A percentile compares a stretch with the other conserved stretches of the same genome.
Evolutionary conservation across 2,797 vertebrate genomes (phyloP).

Genomic region (Podarcis lilfordi): DNA sequence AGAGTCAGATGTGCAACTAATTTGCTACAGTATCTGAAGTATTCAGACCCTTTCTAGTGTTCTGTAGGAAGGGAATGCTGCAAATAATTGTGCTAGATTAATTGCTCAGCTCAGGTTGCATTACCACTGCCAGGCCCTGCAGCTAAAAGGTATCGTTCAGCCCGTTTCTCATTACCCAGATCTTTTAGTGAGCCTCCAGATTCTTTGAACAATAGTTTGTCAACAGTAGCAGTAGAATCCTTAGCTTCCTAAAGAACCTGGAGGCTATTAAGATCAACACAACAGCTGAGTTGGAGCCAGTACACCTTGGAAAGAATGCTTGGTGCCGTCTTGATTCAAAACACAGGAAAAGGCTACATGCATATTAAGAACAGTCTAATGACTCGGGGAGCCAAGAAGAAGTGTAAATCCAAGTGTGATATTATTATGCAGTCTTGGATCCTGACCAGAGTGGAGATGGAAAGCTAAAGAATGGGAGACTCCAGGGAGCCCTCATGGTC

Average conservation of each 20-base stretch:
- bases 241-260: constrained; percentile 12
- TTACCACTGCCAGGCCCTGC: background rate
- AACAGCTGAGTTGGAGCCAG: background rate
- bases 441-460: constrained; percentile 15
- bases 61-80: constrained; percentile 21
- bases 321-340: constrained; percentile 15
- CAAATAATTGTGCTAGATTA: background rate
- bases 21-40: background rate
- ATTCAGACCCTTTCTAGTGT: background rate
- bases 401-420: constrained; percentile 14
- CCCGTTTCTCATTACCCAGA: background rate
- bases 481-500: constrained; percentile 4
- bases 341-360: constrained; percentile 6
- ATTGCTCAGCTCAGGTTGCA: constrained; percentile 33
- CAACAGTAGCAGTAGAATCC: constrained; percentile 10
- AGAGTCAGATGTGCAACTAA: background rate
- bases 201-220: background rate
- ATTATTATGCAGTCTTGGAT: constrained; percentile 27
- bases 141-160: constrained; percentile 23
- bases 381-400: constrained; percentile 5
- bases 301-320: constrained; percentile 11
- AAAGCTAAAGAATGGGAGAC: background rate
- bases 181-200: background rate
- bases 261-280: background rate
- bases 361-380: constrained; percentile 22